Percentiles rank a stretch among this genome's conserved stretches.
These are phyloP conservation scores for Rhimphoctona megacephalus DNA, from an alignment of 2,888 invertebrate species.

Conservation along the genomic window DNA sequence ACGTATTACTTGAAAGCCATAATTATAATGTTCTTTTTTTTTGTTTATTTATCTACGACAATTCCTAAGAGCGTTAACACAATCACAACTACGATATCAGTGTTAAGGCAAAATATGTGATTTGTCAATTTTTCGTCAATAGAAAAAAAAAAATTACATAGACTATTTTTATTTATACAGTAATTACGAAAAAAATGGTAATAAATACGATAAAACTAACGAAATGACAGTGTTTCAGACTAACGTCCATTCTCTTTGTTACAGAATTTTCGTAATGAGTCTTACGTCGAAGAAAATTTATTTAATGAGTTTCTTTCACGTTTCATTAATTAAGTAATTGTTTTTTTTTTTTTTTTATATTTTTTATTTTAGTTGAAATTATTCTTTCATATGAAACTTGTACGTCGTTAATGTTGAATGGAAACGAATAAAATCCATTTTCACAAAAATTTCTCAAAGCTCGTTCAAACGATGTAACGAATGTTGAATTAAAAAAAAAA, in stretches of 20 bases:
- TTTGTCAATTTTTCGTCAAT: background rate
- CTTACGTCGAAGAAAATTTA: background rate
- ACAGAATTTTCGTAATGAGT: background rate
- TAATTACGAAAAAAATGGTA: background rate
- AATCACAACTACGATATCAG: slow-evolving; percentile 39
- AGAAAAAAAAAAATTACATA: background rate
- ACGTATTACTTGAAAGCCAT: slow-evolving; percentile 31
- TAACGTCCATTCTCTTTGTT: background rate
- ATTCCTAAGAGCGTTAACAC: background rate
- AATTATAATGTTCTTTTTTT: slow-evolving; percentile 13
- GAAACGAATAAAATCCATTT: background rate
- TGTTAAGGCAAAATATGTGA: slow-evolving; percentile 42
- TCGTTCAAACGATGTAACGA: background rate
- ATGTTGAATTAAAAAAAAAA: background rate
- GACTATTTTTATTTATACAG: background rate
- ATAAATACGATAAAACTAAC: slow-evolving; percentile 19
- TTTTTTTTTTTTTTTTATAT: background rate
- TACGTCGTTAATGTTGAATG: background rate
- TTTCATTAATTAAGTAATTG: background rate
- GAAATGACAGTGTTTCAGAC: background rate
- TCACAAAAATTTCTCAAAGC: background rate
- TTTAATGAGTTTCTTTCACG: background rate
- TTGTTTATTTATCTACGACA: background rate
- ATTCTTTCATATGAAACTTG: background rate
- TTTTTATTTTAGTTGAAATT: too few species aligned